phyloP scores from a whole-genome alignment of 2,113 vertebrate species.

The Nettapus auritus region DNA sequence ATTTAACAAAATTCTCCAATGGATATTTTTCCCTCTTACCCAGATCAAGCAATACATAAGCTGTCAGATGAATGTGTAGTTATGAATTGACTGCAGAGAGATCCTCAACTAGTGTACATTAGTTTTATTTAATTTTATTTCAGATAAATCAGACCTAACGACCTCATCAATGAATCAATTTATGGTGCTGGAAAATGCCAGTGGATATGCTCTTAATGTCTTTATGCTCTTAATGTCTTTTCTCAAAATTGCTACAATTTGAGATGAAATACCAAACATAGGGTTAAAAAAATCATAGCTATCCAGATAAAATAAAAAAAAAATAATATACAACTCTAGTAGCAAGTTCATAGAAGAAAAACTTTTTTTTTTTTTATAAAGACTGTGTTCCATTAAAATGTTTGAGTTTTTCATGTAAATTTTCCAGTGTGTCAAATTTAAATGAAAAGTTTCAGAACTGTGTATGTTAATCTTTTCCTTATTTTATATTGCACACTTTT shows the following conservation, averaged over 20 bases:
- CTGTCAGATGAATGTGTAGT: not conserved
- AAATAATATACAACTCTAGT: not conserved
- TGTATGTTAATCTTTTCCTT: not conserved
- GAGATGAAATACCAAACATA: not conserved
- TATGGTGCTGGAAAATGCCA: not conserved
- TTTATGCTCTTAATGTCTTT: not conserved
- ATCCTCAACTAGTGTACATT: not conserved
- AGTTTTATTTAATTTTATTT: not conserved
- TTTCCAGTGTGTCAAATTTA: not conserved
- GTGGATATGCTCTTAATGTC: not conserved
- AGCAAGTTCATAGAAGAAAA: not conserved
- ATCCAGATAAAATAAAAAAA: not conserved
- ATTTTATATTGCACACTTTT: not conserved
- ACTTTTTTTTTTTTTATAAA: not conserved
- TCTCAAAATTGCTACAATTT: not conserved
- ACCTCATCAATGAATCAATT: not conserved
- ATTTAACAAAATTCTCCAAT: not conserved
- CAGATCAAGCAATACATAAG: not conserved
- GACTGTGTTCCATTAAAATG: not conserved
- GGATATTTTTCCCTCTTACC: not conserved
- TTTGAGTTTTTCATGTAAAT: not conserved
- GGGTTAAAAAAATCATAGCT: not conserved
- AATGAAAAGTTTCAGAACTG: not conserved
- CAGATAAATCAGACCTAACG: not conserved
- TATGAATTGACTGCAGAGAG: not conserved